Evolutionary conservation across 2,797 vertebrate species (phyloP).

Genomic region (Lutjanus argentimaculatus): DNA sequence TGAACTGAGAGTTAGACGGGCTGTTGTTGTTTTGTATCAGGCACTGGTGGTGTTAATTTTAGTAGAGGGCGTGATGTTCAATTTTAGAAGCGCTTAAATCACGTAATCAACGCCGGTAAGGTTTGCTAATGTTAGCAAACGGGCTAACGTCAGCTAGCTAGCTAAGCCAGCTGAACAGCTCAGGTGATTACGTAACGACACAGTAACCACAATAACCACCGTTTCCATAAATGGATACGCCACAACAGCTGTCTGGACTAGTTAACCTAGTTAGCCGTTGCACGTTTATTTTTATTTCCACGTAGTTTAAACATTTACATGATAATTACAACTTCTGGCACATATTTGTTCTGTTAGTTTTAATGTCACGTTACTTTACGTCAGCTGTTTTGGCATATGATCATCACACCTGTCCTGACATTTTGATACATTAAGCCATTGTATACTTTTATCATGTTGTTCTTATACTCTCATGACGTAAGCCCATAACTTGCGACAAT

Average conservation of each 20-base stretch:
- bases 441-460: not conserved
- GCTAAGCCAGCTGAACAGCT: conserved; percentile 71
- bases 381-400: not conserved
- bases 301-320: not conserved
- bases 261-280: not conserved
- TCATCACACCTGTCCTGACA: conserved; percentile 10
- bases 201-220: conserved; percentile 64
- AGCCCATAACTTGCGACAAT: not conserved
- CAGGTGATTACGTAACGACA: conserved; percentile 79
- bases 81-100: not conserved
- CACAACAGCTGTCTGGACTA: conserved; percentile 44
- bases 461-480: not conserved
- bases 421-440: not conserved
- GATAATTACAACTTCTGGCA: not conserved
- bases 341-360: not conserved
- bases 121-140: conserved; percentile 50
- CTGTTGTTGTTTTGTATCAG: accelerated
- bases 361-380: not conserved
- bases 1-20: accelerated
- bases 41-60: accelerated
- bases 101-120: not conserved
- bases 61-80: accelerated
- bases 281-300: conserved; percentile 3
- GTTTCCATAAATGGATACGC: conserved; percentile 65
- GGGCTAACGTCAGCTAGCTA: conserved; percentile 32